phyloP scores from a whole-genome alignment of 2,888 invertebrate species.

The Chrysolina americana region DNA sequence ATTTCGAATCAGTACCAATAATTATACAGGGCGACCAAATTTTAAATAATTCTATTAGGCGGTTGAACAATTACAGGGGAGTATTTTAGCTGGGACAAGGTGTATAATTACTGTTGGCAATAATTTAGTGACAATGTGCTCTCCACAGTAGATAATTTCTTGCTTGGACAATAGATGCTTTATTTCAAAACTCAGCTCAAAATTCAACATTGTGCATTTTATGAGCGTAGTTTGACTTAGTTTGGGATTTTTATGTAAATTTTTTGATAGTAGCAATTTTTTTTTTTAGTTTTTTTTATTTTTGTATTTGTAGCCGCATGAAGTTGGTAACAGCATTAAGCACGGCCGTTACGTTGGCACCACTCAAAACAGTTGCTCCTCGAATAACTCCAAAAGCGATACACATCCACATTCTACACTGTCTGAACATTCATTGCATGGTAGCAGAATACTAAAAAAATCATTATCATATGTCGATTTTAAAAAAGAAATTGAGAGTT shows the following conservation, averaged over 20 bases:
- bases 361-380: slow-evolving; percentile 53
- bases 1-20: too few species aligned
- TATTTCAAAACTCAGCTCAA: slow-evolving; percentile 16
- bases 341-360: slow-evolving; percentile 62
- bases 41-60: background rate
- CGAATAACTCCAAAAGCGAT: slow-evolving; percentile 40
- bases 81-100: background rate
- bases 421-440: slow-evolving; percentile 39
- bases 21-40: background rate
- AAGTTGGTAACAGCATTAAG: slow-evolving; percentile 58
- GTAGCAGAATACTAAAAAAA: slow-evolving; percentile 54
- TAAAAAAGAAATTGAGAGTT: slow-evolving; percentile 64
- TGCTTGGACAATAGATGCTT: background rate
- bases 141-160: background rate
- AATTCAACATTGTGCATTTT: slow-evolving; percentile 1
- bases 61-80: background rate
- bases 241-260: slow-evolving; percentile 28
- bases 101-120: background rate
- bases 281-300: slow-evolving; percentile 57
- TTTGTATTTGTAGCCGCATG: slow-evolving; percentile 68
- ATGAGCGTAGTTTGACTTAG: slow-evolving; percentile 3
- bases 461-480: slow-evolving; percentile 66
- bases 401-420: slow-evolving; percentile 43
- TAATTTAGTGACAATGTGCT: background rate
- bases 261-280: slow-evolving; percentile 51